These are phyloP conservation scores for Menidia beryllina DNA, from an alignment of 2,113 vertebrate genomes.

Conservation along the genomic window DNA sequence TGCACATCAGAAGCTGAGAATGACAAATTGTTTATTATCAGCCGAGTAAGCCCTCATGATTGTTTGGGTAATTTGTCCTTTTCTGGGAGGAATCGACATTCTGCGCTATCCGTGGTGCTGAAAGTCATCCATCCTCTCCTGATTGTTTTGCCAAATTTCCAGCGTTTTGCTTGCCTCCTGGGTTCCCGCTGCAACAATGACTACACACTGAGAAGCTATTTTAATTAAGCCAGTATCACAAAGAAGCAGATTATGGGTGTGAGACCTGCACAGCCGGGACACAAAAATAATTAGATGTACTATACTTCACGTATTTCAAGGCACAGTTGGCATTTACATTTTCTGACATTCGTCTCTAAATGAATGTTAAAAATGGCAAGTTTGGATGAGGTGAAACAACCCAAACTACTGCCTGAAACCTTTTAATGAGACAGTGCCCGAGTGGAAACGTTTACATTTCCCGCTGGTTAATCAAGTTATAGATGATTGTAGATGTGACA, in stretches of 20 bases:
- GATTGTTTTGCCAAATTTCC: constrained; percentile 6
- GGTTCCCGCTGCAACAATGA: not conserved
- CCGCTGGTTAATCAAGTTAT: not conserved
- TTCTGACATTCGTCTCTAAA: not conserved
- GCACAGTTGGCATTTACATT: not conserved
- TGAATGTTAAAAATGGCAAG: not conserved
- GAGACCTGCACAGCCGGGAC: constrained; percentile 1
- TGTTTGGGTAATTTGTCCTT: constrained; percentile 8
- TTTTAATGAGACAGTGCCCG: not conserved
- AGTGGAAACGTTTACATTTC: constrained; percentile 6
- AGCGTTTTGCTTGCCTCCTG: not conserved
- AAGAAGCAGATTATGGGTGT: constrained; percentile 7
- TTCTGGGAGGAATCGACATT: constrained; percentile 16
- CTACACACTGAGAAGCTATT: not conserved
- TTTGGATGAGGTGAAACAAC: not conserved
- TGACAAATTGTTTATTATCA: not conserved
- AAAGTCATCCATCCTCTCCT: constrained; percentile 28
- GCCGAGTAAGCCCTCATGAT: not conserved
- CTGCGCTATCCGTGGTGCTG: constrained; percentile 72
- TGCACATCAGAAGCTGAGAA: not conserved
- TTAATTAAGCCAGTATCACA: constrained; percentile 2
- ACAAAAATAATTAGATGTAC: not conserved
- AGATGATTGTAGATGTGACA: not conserved
- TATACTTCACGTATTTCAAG: not conserved
- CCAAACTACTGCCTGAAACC: not conserved